Evolutionary conservation across 2,888 invertebrate species (phyloP).

Genomic region (Stratiomys singularior): DNA sequence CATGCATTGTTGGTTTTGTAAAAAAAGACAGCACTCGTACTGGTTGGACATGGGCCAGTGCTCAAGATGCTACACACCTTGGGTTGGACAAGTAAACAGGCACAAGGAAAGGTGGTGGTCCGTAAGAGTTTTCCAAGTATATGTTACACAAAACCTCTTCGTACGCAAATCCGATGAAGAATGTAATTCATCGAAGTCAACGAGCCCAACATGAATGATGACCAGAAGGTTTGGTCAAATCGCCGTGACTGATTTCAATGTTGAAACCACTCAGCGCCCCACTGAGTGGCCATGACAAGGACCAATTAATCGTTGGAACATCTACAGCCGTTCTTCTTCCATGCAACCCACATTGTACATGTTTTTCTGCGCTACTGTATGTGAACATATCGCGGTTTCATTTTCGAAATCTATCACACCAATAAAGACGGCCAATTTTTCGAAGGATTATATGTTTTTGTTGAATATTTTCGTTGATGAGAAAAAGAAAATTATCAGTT

Average conservation of each 20-base stretch:
- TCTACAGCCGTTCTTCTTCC: conserved; percentile 7
- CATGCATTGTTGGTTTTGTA: not conserved
- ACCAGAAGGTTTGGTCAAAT: conserved; percentile 39
- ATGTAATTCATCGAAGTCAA: conserved; percentile 45
- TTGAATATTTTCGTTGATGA: too few species aligned
- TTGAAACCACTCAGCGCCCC: conserved; percentile 49
- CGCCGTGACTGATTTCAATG: conserved; percentile 49
- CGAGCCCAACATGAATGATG: conserved; percentile 22
- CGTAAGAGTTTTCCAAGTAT: not conserved
- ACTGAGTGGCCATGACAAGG: conserved; percentile 46
- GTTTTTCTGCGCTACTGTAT: conserved; percentile 35
- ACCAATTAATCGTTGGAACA: conserved; percentile 48
- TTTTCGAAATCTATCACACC: conserved; percentile 6
- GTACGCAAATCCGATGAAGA: conserved; percentile 48
- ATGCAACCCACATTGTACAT: conserved; percentile 21
- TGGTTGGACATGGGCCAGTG: conserved; percentile 29
- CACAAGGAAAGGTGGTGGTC: conserved; percentile 33
- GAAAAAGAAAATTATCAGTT: too few species aligned
- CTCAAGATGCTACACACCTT: not conserved
- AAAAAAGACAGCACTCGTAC: conserved; percentile 11
- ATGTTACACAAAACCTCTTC: conserved; percentile 1
- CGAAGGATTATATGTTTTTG: conserved; percentile 21
- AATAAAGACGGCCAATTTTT: conserved; percentile 9
- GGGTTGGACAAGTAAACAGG: not conserved
- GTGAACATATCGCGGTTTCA: not conserved